These are phyloP conservation scores for Nowickia ferox DNA, from an alignment of 2,888 invertebrate genomes.

Conservation along the genomic window DNA sequence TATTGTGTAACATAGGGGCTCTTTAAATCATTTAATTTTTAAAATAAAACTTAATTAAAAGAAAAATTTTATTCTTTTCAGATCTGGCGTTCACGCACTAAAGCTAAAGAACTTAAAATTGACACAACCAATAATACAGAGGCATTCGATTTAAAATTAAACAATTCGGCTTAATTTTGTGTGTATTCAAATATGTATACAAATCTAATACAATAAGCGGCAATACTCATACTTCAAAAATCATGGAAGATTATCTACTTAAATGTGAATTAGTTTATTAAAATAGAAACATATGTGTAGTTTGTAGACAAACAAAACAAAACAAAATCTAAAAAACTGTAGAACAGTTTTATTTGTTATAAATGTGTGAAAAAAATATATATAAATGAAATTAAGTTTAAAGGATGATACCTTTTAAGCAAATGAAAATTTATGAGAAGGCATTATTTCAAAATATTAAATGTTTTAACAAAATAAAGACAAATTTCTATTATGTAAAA, in stretches of 20 bases:
- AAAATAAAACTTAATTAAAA: background rate
- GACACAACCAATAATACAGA: constrained; percentile 75
- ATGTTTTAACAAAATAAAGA: constrained; percentile 18
- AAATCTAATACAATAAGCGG: constrained; percentile 7
- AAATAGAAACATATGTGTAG: constrained; percentile 28
- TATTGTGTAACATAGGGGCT: background rate
- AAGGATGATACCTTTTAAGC: constrained; percentile 21
- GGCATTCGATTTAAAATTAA: constrained; percentile 77
- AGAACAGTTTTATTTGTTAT: constrained; percentile 53
- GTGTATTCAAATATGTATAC: constrained; percentile 41
- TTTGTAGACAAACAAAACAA: constrained; percentile 41
- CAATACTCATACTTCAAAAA: constrained; percentile 36
- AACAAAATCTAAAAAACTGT: constrained; percentile 40
- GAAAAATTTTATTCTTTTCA: constrained; percentile 52
- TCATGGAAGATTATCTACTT: background rate
- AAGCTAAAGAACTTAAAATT: constrained; percentile 76
- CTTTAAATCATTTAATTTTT: background rate
- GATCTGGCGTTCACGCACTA: constrained; percentile 80
- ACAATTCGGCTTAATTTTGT: constrained; percentile 41
- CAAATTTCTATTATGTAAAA: constrained; percentile 1
- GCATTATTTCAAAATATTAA: constrained; percentile 10
- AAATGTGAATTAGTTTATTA: constrained; percentile 47
- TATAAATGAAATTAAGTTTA: constrained; percentile 39
- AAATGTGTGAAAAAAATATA: constrained; percentile 28
- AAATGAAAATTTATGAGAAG: constrained; percentile 9